Percentiles rank a stretch among this genome's conserved stretches.
phyloP scores from a whole-genome alignment of 37 sponge, comb jelly and placozoan genomes.

The Spongia lamella region DNA sequence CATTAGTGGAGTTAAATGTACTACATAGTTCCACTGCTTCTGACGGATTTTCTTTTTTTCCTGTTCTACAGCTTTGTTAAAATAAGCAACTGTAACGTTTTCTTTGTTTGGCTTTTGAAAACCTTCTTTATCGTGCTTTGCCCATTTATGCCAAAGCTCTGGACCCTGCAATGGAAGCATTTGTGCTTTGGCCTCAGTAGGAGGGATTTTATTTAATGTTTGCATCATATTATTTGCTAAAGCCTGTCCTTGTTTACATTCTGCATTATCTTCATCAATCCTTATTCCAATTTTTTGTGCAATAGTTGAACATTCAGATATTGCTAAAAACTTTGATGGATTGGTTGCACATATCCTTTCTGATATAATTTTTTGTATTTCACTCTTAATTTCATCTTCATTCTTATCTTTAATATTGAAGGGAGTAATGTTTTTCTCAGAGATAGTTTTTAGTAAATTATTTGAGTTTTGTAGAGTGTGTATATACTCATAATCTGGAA shows the following conservation, averaged over 20 bases:
- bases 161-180: constrained; percentile 16
- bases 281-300: constrained; percentile 5
- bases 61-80: not conserved
- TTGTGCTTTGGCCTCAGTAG: not conserved
- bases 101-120: not conserved
- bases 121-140: constrained; percentile 9
- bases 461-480: no score
- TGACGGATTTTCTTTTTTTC: not conserved
- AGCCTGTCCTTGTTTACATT: no score
- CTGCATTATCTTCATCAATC: not conserved
- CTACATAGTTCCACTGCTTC: not conserved
- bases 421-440: no score
- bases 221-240: not conserved
- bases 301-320: no score
- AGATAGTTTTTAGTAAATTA: no score
- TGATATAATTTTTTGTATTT: not conserved
- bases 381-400: constrained; percentile 12
- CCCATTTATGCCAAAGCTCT: constrained; percentile 27
- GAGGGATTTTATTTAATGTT: not conserved
- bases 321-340: no score
- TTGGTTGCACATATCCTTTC: not conserved
- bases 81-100: not conserved
- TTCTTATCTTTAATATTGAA: not conserved
- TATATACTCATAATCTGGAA: no score
- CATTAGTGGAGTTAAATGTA: constrained; percentile 10